These are phyloP conservation scores for Drosophila suboccidentalis DNA, from an alignment of 2,888 invertebrate species.

Conservation along the genomic window DNA sequence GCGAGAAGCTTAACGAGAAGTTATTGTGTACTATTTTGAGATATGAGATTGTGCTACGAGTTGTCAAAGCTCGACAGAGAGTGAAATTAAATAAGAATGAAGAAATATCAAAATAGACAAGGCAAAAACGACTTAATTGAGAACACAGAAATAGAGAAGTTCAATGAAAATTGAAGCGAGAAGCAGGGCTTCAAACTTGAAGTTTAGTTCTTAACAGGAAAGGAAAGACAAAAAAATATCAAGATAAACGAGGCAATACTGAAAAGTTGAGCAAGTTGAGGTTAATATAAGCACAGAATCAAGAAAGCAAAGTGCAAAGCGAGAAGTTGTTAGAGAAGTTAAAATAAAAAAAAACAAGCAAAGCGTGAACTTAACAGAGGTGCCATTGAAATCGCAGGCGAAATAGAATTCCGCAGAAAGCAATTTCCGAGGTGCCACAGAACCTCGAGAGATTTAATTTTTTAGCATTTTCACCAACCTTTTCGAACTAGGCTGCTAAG, in stretches of 20 bases:
- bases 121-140: background rate
- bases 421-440: too few relatives aligned
- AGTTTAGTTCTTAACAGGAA: background rate
- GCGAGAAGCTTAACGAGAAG: slow-evolving; percentile 9
- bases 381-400: too few relatives aligned
- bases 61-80: background rate
- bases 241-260: background rate
- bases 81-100: background rate
- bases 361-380: background rate
- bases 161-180: background rate
- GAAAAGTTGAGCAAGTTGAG: background rate
- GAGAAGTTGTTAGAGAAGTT: background rate
- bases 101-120: background rate
- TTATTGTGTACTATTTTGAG: slow-evolving; percentile 5
- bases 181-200: background rate
- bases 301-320: background rate
- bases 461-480: too few relatives aligned
- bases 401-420: too few relatives aligned
- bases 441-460: too few relatives aligned
- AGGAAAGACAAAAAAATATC: background rate
- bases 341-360: background rate
- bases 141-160: background rate
- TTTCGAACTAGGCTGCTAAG: too few relatives aligned
- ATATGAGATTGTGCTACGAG: background rate
- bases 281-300: background rate